These are phyloP conservation scores for Hippopotamus amphibius DNA, from an alignment of 2,113 vertebrate genomes.

Conservation along the genomic window DNA sequence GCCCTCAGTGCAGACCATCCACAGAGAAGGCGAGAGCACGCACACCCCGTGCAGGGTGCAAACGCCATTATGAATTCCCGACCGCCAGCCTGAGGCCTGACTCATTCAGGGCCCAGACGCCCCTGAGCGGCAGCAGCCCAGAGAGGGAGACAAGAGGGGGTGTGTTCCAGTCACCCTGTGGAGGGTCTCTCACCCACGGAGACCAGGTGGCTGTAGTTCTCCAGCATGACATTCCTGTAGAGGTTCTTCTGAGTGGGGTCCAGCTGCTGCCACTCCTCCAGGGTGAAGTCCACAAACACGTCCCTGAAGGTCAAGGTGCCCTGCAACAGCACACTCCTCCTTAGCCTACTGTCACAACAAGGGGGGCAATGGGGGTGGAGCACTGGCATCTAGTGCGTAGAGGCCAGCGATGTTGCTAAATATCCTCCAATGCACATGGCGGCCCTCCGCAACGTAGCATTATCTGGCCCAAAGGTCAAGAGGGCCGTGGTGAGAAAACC, in stretches of 20 bases:
- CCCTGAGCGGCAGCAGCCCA: neutral
- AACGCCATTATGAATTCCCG: neutral
- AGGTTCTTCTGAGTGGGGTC: slow-evolving; percentile 48
- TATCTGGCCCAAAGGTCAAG: neutral
- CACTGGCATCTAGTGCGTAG: neutral
- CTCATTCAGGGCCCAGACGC: neutral
- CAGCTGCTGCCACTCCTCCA: slow-evolving; percentile 57
- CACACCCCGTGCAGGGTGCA: neutral
- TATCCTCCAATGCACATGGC: neutral
- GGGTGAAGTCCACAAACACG: slow-evolving; percentile 44
- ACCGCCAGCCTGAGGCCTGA: neutral
- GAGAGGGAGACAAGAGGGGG: neutral
- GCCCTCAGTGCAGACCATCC: neutral
- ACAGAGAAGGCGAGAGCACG: neutral
- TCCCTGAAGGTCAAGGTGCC: slow-evolving; percentile 61
- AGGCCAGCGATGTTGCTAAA: neutral
- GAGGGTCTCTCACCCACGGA: slow-evolving; percentile 14
- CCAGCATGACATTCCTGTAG: slow-evolving; percentile 50
- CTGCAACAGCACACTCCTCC: slow-evolving; percentile 16
- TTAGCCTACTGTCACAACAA: neutral
- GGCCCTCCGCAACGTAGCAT: neutral
- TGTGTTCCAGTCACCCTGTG: neutral
- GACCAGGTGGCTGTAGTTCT: slow-evolving; percentile 63
- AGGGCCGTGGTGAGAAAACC: neutral
- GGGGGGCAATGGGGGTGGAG: neutral